Evolutionary conservation across 2,113 vertebrate genomes (phyloP).

Genomic region (Zosterops borbonicus): DNA sequence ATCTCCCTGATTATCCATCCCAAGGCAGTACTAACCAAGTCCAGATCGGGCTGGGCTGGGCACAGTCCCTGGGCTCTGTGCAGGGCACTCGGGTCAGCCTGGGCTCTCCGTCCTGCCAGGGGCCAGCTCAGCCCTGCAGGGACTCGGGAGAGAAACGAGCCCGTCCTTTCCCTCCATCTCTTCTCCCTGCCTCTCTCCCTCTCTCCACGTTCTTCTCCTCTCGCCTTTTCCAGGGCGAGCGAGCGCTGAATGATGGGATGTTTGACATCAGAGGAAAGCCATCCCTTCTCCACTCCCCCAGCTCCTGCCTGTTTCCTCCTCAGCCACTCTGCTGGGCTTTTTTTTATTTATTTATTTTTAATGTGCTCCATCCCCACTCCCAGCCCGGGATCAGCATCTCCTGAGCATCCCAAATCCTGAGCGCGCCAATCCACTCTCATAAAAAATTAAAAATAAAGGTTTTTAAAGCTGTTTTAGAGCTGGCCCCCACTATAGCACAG

Average conservation of each 20-base stretch:
- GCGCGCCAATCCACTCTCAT: no score
- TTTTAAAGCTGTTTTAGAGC: background rate
- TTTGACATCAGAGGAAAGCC: constrained; percentile 60
- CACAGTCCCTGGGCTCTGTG: constrained; percentile 29
- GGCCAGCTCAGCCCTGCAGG: background rate
- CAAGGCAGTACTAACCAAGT: constrained; percentile 69
- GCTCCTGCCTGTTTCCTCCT: constrained; percentile 47
- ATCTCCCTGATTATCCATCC: constrained; percentile 41
- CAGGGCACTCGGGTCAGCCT: constrained; percentile 17
- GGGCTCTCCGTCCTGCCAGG: constrained; percentile 6
- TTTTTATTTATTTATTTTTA: background rate
- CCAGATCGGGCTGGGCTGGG: constrained; percentile 45
- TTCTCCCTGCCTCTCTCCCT: background rate
- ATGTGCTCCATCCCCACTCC: background rate
- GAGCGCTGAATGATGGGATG: constrained; percentile 67
- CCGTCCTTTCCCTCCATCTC: background rate
- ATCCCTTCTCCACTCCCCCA: constrained; percentile 50
- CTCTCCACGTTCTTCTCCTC: constrained; percentile 64
- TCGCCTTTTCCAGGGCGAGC: constrained; percentile 47
- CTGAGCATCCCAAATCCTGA: background rate
- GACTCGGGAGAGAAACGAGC: background rate
- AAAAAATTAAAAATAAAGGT: background rate
- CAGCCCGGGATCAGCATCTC: background rate
- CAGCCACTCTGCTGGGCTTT: background rate
- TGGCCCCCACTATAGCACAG: constrained; percentile 43